phyloP scores from a whole-genome alignment of 2,113 vertebrate species.

The Solea senegalensis region DNA sequence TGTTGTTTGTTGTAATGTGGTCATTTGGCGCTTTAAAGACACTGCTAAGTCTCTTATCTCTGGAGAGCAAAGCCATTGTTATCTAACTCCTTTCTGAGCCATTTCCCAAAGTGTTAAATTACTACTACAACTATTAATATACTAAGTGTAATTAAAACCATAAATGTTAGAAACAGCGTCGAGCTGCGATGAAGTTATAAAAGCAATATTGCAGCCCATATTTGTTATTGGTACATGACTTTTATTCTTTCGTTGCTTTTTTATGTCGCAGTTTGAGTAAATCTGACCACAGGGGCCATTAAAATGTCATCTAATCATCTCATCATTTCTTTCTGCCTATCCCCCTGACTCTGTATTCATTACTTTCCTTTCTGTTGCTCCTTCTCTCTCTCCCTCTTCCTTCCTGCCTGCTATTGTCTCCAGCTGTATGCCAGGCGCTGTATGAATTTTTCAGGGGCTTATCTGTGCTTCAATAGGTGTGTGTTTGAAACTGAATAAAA shows the following conservation, averaged over 20 bases:
- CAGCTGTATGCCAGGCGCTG: slow-evolving; percentile 15
- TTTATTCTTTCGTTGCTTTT: not conserved
- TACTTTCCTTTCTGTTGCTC: slow-evolving; percentile 8
- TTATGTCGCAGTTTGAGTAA: not conserved
- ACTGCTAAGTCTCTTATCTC: no score
- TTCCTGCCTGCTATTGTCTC: slow-evolving; percentile 17
- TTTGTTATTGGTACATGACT: not conserved
- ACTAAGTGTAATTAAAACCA: slow-evolving; percentile 1
- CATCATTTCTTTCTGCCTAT: not conserved
- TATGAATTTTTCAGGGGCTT: slow-evolving; percentile 78
- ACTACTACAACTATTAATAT: not conserved
- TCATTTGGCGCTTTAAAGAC: no score
- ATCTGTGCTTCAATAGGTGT: slow-evolving; percentile 67
- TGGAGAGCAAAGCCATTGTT: not conserved
- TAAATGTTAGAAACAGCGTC: not conserved
- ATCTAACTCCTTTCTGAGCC: not conserved
- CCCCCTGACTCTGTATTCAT: slow-evolving; percentile 6
- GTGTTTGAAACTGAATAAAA: slow-evolving; percentile 61
- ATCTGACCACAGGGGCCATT: not conserved
- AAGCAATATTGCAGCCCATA: not conserved
- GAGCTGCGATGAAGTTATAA: not conserved
- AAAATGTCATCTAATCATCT: slow-evolving; percentile 19
- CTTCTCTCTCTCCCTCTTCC: not conserved
- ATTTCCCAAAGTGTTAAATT: not conserved
- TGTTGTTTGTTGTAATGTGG: no score